phyloP scores from a whole-genome alignment of 2,888 invertebrate species.

The Dorcus hopei region DNA sequence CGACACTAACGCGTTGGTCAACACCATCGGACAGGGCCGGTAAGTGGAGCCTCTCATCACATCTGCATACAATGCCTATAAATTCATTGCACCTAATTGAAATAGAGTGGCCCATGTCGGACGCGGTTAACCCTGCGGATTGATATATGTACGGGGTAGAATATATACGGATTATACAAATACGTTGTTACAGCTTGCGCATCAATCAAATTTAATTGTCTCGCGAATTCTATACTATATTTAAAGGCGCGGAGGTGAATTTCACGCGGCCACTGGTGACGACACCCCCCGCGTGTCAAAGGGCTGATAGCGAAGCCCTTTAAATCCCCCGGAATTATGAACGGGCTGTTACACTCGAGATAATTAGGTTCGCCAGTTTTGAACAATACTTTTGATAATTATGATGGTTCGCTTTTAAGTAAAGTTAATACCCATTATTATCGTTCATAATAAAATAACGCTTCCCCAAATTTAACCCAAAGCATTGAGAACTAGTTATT shows the following conservation, averaged over 20 bases:
- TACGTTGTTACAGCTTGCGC: background rate
- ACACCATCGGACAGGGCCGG: background rate
- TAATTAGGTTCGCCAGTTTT: constrained; percentile 3
- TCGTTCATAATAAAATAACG: too few relatives aligned
- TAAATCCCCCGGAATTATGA: constrained; percentile 3
- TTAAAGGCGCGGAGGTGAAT: background rate
- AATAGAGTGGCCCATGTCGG: constrained; percentile 18
- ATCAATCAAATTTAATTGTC: background rate
- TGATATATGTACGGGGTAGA: constrained; percentile 6
- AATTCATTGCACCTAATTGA: constrained; percentile 24
- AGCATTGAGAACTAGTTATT: too few relatives aligned
- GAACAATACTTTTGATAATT: background rate
- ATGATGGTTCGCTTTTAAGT: too few relatives aligned
- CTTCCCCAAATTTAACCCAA: too few relatives aligned
- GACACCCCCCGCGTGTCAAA: constrained; percentile 3
- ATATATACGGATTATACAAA: background rate
- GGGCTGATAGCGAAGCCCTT: constrained; percentile 8
- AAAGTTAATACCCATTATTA: too few relatives aligned
- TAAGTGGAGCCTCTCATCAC: constrained; percentile 11
- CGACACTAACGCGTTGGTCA: constrained; percentile 2
- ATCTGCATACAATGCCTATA: constrained; percentile 22
- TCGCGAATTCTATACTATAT: background rate
- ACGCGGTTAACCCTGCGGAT: constrained; percentile 12
- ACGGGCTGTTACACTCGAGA: constrained; percentile 3
- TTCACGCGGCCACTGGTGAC: background rate